Evolutionary conservation across 2,888 invertebrate genomes (phyloP), one percentile per base, ranked within the genome.

Genomic region (Andrena dorsata): DNA sequence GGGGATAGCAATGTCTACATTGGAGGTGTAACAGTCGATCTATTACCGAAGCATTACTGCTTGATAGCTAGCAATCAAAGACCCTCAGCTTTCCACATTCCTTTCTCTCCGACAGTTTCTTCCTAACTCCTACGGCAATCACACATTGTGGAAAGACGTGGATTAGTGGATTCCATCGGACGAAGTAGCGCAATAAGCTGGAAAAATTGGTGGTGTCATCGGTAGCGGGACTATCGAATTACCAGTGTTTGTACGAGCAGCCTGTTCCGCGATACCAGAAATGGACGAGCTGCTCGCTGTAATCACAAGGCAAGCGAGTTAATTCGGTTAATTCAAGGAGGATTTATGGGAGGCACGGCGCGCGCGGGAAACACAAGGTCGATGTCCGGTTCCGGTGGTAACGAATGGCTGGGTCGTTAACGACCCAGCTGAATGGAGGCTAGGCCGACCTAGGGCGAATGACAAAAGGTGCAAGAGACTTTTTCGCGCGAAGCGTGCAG

Each of bases 321-420:
- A 79, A 80, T 79, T 78, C 80, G 65, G 80, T 70, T 70, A 79
- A 80, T 80, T 78, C 58, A 49, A 70, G 47, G 20, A 30, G 60
- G 79, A 80, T 79, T 79, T 78, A 80, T 78, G 60, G 60, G 7
- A 35, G 49, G 7, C 32, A 13, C 23, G 10, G 2, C 35, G 64
- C 20, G 30, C 58, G 35, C 70, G 32, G 35, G n/a, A 20, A 78
- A 41, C 65, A 20, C 35, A 80, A 64, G 79, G 49, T 78, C 70
- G 80, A 71, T 64, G 70, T 71, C 71, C 79, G 23, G 49, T 49
- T 49, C 20, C 60, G 49, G 4, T 35, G 51, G 23, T 71, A 70
- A 80, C 79, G 79, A 71, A 80, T 41, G 23, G 20, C 20, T 20
- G 58, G 28, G 23, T 64, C 32, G 26, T 56, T 49, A 56, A 56